A percentile compares a stretch with the other conserved stretches of the same genome.
These are phyloP conservation scores for Spicauda simplicius DNA, from an alignment of 2,888 invertebrate species.

Conservation along the genomic window DNA sequence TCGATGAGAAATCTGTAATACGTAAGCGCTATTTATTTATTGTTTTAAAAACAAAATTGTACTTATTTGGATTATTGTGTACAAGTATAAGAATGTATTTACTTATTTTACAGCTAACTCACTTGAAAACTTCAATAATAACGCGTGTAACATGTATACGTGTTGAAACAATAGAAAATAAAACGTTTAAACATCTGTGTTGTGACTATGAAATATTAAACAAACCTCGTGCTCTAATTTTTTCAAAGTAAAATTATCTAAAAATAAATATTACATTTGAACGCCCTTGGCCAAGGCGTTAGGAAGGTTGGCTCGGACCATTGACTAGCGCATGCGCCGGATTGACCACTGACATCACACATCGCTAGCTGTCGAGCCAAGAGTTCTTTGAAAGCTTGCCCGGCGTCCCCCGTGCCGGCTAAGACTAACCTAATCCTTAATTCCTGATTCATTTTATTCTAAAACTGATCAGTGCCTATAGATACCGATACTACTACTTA, in stretches of 20 bases:
- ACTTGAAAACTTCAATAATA: not conserved
- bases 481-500: too few relatives aligned
- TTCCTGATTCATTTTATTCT: not conserved
- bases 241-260: slow-evolving; percentile 43
- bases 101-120: not conserved
- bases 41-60: not conserved
- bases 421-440: not conserved
- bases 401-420: slow-evolving; percentile 19
- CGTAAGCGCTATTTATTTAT: not conserved
- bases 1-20: not conserved
- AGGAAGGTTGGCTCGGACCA: slow-evolving; percentile 43
- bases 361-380: slow-evolving; percentile 29
- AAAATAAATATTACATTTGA: slow-evolving; percentile 48
- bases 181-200: slow-evolving; percentile 35
- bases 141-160: not conserved
- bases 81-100: not conserved
- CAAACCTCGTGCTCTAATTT: slow-evolving; percentile 41
- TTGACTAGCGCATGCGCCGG: slow-evolving; percentile 42
- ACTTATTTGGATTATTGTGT: not conserved
- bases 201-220: slow-evolving; percentile 40
- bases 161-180: slow-evolving; percentile 13
- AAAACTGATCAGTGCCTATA: too few relatives aligned
- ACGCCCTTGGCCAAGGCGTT: slow-evolving; percentile 52
- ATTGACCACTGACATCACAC: slow-evolving; percentile 35
- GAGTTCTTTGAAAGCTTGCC: slow-evolving; percentile 37